These are phyloP conservation scores for Iguana delicatissima DNA, from an alignment of 2,797 vertebrate species.

Conservation along the genomic window DNA sequence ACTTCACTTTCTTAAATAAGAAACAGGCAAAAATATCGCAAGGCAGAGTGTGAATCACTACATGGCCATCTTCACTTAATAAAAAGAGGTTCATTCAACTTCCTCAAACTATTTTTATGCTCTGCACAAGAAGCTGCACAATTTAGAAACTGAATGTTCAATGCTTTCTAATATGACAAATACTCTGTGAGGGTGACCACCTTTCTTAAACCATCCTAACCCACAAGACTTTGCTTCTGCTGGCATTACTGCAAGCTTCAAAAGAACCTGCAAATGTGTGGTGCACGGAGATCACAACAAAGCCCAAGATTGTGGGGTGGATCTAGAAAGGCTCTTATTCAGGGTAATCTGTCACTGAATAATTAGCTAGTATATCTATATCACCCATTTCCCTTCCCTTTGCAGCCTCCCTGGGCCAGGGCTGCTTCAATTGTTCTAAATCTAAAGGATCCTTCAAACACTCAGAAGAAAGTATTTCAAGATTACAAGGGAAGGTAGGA, in stretches of 20 bases:
- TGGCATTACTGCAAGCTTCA: slow-evolving; percentile 38
- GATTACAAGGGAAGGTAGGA: too few species aligned
- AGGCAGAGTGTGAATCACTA: slow-evolving; percentile 27
- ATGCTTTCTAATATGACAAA: slow-evolving; percentile 30
- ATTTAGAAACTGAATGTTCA: not conserved
- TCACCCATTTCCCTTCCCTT: not conserved
- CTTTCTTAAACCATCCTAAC: slow-evolving; percentile 43
- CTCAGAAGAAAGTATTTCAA: not conserved
- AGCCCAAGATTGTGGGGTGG: not conserved
- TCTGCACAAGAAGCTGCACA: slow-evolving; percentile 35
- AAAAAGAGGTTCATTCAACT: slow-evolving; percentile 69
- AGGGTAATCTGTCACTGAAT: not conserved
- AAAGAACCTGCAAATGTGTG: not conserved
- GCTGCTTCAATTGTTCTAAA: not conserved
- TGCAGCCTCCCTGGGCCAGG: not conserved
- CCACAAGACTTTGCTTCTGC: slow-evolving; percentile 35
- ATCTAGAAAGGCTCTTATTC: too few species aligned
- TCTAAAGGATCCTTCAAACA: not conserved
- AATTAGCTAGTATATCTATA: not conserved
- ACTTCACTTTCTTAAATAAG: slow-evolving; percentile 32
- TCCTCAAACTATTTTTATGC: slow-evolving; percentile 67
- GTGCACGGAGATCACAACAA: not conserved
- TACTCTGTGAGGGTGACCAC: slow-evolving; percentile 23
- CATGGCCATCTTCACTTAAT: slow-evolving; percentile 48
- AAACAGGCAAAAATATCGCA: not conserved